phyloP scores from a whole-genome alignment of 2,888 invertebrate species.

The Protonemura montana region DNA sequence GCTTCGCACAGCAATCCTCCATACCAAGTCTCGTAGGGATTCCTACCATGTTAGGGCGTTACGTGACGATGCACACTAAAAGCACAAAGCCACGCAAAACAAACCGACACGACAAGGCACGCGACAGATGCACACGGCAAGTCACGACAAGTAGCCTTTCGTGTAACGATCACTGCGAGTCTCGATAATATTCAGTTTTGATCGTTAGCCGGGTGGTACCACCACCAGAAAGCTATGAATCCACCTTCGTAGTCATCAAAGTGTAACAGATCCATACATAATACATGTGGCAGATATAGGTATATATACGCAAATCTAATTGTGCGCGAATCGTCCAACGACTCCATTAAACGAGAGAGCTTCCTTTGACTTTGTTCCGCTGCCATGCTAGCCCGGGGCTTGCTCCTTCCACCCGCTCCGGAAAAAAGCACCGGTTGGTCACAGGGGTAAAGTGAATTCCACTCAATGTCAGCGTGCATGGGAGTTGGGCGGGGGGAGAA shows the following conservation, averaged over 20 bases:
- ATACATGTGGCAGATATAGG: neutral
- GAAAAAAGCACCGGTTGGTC: neutral
- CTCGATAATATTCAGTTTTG: neutral
- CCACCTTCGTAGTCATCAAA: neutral
- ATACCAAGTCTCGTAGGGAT: no score
- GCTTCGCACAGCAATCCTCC: no score
- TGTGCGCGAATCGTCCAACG: conserved; percentile 2
- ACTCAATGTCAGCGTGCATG: conserved; percentile 2
- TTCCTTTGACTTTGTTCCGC: neutral
- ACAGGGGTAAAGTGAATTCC: conserved; percentile 23
- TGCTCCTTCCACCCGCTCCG: neutral
- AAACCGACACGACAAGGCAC: neutral
- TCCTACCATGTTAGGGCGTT: no score
- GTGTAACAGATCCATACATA: conserved; percentile 7
- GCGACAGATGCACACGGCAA: neutral
- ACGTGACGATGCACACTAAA: neutral
- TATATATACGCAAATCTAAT: conserved; percentile 7
- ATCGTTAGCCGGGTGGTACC: neutral
- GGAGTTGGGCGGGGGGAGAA: no score
- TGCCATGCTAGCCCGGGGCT: neutral
- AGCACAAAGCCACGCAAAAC: neutral
- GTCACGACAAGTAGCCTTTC: neutral
- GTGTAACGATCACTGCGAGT: neutral
- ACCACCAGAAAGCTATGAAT: neutral
- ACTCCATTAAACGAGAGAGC: neutral